Evolutionary conservation across 2,113 vertebrate genomes (phyloP).

Genomic region (Archocentrus centrarchus): DNA sequence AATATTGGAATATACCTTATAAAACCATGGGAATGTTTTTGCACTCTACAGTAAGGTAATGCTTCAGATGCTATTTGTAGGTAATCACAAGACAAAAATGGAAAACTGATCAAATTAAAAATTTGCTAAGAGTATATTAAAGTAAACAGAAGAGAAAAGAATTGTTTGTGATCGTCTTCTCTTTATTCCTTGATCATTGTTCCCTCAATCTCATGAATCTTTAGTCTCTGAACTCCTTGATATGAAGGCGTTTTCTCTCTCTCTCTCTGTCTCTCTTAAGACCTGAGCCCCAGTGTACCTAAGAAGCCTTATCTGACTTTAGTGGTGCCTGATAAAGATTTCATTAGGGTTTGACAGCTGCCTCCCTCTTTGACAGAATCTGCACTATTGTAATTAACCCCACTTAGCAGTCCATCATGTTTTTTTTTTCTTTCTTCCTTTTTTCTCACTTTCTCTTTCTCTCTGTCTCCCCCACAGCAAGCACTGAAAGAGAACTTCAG

Average conservation of each 20-base stretch:
- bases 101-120: not conserved
- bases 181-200: not conserved
- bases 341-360: slow-evolving; percentile 54
- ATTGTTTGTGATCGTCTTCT: not conserved
- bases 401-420: slow-evolving; percentile 55
- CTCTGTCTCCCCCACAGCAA: slow-evolving; percentile 82
- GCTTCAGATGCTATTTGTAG: not conserved
- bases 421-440: slow-evolving; percentile 10
- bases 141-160: not conserved
- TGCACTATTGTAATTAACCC: slow-evolving; percentile 66
- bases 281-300: slow-evolving; percentile 15
- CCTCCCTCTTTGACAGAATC: slow-evolving; percentile 48
- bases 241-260: not conserved
- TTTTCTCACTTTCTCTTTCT: not conserved
- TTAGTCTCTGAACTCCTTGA: slow-evolving; percentile 1
- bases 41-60: not conserved
- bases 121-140: not conserved
- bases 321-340: slow-evolving; percentile 51
- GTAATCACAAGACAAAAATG: not conserved
- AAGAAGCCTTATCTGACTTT: slow-evolving; percentile 43
- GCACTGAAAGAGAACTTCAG: slow-evolving; percentile 91
- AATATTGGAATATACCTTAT: not conserved
- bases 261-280: not conserved
- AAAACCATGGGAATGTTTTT: not conserved
- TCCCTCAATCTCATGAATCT: not conserved